Conservation (phyloP, 2,888 invertebrate genomes). For the Acanthacorydalis orientalis region DNA sequence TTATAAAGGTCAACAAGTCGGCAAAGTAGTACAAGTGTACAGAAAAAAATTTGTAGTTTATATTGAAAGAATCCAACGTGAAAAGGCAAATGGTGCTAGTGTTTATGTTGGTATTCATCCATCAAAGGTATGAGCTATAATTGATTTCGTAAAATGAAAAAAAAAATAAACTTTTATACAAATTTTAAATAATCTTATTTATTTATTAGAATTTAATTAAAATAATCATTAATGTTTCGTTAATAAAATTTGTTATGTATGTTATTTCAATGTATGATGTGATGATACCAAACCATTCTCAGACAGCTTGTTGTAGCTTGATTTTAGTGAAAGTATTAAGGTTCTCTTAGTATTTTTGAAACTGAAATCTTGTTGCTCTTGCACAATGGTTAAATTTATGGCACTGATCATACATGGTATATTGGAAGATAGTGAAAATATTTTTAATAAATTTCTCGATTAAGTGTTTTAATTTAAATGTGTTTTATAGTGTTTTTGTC, state of each 20-base stretch:
- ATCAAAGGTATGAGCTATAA: conserved; percentile 57
- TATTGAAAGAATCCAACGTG: conserved; percentile 97
- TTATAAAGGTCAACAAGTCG: conserved; percentile 97
- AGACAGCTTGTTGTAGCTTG: conserved; percentile 27
- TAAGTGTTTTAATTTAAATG: no score
- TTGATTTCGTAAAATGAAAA: background rate
- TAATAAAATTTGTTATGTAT: no score
- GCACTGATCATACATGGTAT: conserved; percentile 33
- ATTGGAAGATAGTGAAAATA: no score
- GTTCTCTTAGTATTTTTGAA: conserved; percentile 27
- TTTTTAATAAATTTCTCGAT: no score
- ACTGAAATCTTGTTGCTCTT: conserved; percentile 23
- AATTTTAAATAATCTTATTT: no score
- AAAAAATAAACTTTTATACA: no score
- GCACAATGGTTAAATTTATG: conserved; percentile 39
- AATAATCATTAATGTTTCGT: no score
- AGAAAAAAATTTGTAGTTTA: conserved; percentile 98
- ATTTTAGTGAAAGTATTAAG: conserved; percentile 20
- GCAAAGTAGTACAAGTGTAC: conserved; percentile 96
- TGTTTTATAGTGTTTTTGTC: no score
- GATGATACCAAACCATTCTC: conserved; percentile 47
- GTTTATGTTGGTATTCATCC: conserved; percentile 99
- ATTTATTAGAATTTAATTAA: no score
- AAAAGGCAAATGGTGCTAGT: conserved; percentile 97
- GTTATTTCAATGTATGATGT: conserved; percentile 20